A percentile compares a stretch with the other conserved stretches of the same genome.
Evolutionary conservation across 2,888 invertebrate genomes (phyloP).

Genomic region (Cephus pulcher): DNA sequence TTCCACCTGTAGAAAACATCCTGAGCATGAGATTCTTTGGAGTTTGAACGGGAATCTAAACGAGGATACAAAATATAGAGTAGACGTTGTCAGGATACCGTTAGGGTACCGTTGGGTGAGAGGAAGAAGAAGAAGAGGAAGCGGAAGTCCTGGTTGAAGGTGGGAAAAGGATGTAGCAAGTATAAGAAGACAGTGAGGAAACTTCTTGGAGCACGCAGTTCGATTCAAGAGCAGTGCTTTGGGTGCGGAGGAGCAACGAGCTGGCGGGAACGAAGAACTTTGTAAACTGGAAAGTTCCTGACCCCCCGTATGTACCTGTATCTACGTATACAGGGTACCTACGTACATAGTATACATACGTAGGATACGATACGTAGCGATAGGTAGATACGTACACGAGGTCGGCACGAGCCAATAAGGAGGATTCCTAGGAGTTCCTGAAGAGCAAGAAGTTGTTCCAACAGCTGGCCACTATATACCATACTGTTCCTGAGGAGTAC

Average conservation of each 20-base stretch:
- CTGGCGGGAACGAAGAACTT: not conserved
- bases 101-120: not conserved
- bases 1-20: conserved; percentile 44
- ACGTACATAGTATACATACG: not conserved
- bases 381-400: not conserved
- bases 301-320: not conserved
- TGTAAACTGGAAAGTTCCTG: not conserved
- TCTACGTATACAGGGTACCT: not conserved
- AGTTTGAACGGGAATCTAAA: conserved; percentile 27
- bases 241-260: not conserved
- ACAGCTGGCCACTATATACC: not conserved
- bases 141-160: not conserved
- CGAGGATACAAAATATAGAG: conserved; percentile 21
- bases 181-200: not conserved
- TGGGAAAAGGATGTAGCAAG: not conserved
- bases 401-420: not conserved
- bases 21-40: conserved; percentile 7
- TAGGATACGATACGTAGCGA: not conserved
- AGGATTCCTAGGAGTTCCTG: not conserved
- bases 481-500: not conserved
- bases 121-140: not conserved
- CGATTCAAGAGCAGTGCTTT: conserved; percentile 9
- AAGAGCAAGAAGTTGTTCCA: conserved; percentile 1
- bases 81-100: not conserved
- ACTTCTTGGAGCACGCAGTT: conserved; percentile 7